Evolutionary conservation across 1,140 invertebrate genomes (phyloP).

Genomic region (Hycleus cichorii): DNA sequence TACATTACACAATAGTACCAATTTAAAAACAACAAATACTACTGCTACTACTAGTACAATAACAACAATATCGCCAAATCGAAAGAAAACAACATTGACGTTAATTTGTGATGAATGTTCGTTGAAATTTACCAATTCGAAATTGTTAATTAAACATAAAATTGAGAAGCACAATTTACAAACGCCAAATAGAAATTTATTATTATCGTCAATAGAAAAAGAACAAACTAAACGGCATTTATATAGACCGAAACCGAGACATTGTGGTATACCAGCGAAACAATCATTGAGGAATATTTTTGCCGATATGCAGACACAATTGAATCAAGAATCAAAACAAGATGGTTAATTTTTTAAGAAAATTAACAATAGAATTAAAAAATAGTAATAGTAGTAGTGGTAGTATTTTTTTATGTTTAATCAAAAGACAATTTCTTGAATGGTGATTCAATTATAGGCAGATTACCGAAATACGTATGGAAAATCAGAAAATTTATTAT

Average conservation of each 20-base stretch:
- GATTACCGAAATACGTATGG: too few species aligned
- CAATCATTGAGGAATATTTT: not conserved
- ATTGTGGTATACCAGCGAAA: not conserved
- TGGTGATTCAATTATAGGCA: too few species aligned
- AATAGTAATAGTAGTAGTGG: too few species aligned
- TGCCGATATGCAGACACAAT: not conserved
- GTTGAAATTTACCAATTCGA: slow-evolving; percentile 21
- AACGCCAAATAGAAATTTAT: not conserved
- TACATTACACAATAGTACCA: not conserved
- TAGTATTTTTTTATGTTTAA: too few species aligned
- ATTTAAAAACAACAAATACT: too few species aligned
- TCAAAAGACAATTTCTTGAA: too few species aligned
- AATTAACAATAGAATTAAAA: too few species aligned
- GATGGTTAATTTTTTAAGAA: too few species aligned
- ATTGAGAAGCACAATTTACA: slow-evolving; percentile 18
- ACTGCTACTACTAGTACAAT: not conserved
- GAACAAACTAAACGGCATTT: not conserved
- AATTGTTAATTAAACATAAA: slow-evolving; percentile 29
- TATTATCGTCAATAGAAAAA: not conserved
- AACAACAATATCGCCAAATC: not conserved
- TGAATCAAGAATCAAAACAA: not conserved
- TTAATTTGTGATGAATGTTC: slow-evolving; percentile 26
- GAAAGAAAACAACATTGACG: not conserved
- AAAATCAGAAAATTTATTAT: too few species aligned
- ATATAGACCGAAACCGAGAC: not conserved